These are phyloP conservation scores for Sakesphorus luctuosus DNA, from an alignment of 2,113 vertebrate species.

Conservation along the genomic window DNA sequence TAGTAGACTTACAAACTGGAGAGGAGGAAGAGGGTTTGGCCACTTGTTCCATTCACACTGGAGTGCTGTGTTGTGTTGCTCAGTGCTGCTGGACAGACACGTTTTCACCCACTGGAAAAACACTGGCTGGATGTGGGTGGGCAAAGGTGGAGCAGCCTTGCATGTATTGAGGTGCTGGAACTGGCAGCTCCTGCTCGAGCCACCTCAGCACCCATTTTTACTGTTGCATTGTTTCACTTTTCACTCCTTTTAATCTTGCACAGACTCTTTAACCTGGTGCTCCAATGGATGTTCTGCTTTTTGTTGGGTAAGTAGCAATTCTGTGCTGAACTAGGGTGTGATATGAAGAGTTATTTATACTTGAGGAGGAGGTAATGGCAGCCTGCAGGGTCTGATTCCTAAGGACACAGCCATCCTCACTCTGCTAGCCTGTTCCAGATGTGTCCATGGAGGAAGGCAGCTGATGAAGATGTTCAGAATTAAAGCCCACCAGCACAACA, in stretches of 20 bases:
- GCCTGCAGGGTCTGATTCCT: background rate
- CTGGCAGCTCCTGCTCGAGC: background rate
- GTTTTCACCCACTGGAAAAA: background rate
- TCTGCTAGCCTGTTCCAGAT: background rate
- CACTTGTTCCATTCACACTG: fast-evolving
- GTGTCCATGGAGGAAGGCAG: fast-evolving
- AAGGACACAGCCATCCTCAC: background rate
- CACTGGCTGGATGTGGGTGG: fast-evolving
- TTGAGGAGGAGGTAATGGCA: background rate
- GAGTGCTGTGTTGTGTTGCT: background rate
- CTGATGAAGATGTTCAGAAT: background rate
- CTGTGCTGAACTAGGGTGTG: background rate
- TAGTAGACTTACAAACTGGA: background rate
- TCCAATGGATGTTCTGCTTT: background rate
- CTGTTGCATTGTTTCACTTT: background rate
- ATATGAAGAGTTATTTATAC: background rate
- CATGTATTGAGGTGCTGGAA: background rate
- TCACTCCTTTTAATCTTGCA: fast-evolving
- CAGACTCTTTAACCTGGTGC: background rate
- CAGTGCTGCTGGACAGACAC: fast-evolving
- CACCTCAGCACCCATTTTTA: background rate
- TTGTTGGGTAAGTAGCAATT: background rate
- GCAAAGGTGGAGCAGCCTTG: fast-evolving
- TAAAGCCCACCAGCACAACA: background rate
- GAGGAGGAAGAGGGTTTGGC: background rate